These are phyloP conservation scores for Helobdella robusta DNA, from an alignment of 2,888 invertebrate species.

Conservation along the genomic window DNA sequence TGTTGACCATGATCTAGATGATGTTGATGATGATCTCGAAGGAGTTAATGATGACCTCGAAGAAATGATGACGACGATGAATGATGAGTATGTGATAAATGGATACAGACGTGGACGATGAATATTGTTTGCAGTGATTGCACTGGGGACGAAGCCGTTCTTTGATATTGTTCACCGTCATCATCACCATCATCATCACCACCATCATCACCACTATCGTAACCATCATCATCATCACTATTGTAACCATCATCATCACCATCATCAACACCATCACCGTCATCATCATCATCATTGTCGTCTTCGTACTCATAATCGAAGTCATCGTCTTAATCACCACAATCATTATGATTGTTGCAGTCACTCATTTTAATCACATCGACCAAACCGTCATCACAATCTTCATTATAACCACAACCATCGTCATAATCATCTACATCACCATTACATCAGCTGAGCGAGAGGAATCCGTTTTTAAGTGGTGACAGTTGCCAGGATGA, in stretches of 20 bases:
- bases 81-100: no score
- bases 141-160: no score
- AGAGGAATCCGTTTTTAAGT: constrained; percentile 58
- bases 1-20: constrained; percentile 26
- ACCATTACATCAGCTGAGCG: constrained; percentile 54
- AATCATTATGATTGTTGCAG: background rate
- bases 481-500: constrained; percentile 60
- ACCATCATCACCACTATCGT: background rate
- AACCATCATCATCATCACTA: background rate
- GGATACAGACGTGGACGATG: no score
- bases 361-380: background rate
- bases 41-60: constrained; percentile 3
- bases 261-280: background rate
- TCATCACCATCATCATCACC: background rate
- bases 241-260: background rate
- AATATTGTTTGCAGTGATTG: no score
- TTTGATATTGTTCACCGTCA: no score
- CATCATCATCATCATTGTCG: background rate
- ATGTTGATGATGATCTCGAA: constrained; percentile 22
- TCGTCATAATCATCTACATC: no score
- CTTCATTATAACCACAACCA: background rate
- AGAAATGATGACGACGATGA: no score
- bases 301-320: background rate
- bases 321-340: background rate
- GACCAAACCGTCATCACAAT: background rate